Conservation (phyloP, 2,888 invertebrate species). For the Drosophila longiperda region DNA sequence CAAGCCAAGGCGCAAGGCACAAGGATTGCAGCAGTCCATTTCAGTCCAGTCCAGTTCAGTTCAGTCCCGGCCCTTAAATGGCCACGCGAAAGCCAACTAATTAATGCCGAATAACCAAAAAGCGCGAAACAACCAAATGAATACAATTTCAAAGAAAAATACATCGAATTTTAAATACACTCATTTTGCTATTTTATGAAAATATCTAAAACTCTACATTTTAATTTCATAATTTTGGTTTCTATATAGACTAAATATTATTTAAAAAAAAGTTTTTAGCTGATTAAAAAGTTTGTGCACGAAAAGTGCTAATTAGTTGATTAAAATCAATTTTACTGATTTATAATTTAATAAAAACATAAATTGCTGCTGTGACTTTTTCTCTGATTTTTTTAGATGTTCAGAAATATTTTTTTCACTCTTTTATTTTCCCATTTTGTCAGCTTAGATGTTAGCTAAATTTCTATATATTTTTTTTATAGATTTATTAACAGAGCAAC, state of each 20-base stretch:
- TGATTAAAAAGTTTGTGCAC: neutral
- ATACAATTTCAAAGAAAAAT: constrained; percentile 28
- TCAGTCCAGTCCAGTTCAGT: neutral
- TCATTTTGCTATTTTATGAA: neutral
- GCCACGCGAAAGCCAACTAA: constrained; percentile 72
- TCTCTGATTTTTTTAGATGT: neutral
- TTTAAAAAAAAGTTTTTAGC: neutral
- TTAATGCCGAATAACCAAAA: constrained; percentile 66
- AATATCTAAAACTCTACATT: neutral
- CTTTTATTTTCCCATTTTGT: neutral
- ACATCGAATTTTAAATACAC: constrained; percentile 32
- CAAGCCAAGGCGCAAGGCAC: constrained; percentile 38
- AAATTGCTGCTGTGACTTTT: neutral
- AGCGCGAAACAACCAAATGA: constrained; percentile 63
- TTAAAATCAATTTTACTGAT: neutral
- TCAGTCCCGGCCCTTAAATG: constrained; percentile 53
- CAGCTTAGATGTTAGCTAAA: neutral
- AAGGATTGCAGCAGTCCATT: neutral
- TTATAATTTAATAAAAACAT: neutral
- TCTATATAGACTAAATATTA: neutral
- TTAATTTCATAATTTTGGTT: neutral
- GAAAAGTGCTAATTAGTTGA: neutral
- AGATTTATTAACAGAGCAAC: neutral
- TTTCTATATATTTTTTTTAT: neutral
- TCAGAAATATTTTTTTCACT: rapidly evolving